Evolutionary conservation across 2,797 vertebrate genomes (phyloP).

Genomic region (Picus viridis): DNA sequence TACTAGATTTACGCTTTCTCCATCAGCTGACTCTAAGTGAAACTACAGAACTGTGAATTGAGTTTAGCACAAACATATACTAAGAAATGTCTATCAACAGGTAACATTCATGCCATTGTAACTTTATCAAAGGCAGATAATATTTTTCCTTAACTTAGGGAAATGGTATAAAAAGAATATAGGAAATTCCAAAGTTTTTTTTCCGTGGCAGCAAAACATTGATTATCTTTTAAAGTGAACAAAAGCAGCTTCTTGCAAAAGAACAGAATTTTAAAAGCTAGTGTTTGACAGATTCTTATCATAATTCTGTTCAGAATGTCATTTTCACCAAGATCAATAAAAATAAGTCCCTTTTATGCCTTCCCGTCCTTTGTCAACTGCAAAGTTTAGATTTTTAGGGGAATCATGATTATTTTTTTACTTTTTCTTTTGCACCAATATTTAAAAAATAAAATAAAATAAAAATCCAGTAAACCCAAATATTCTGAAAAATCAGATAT

Average conservation of each 20-base stretch:
- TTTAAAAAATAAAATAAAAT: not conserved
- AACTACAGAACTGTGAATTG: not conserved
- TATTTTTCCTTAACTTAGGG: not conserved
- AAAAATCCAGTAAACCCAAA: not conserved
- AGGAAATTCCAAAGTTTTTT: not conserved
- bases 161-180: not conserved
- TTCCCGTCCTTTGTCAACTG: not conserved
- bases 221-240: not conserved
- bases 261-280: not conserved
- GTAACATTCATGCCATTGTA: not conserved
- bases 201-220: not conserved
- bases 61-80: not conserved
- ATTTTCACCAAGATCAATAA: not conserved
- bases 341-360: not conserved
- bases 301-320: not conserved
- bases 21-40: conserved; percentile 20
- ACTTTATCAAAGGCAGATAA: not conserved
- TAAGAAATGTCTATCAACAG: not conserved
- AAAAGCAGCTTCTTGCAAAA: not conserved
- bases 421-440: not conserved
- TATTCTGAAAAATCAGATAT: not conserved
- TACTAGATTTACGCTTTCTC: not conserved
- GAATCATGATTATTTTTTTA: not conserved
- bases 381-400: not conserved
- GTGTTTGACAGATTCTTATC: not conserved